Evolutionary conservation across 2,888 invertebrate species (phyloP).

Genomic region (Lithophane leautieri): DNA sequence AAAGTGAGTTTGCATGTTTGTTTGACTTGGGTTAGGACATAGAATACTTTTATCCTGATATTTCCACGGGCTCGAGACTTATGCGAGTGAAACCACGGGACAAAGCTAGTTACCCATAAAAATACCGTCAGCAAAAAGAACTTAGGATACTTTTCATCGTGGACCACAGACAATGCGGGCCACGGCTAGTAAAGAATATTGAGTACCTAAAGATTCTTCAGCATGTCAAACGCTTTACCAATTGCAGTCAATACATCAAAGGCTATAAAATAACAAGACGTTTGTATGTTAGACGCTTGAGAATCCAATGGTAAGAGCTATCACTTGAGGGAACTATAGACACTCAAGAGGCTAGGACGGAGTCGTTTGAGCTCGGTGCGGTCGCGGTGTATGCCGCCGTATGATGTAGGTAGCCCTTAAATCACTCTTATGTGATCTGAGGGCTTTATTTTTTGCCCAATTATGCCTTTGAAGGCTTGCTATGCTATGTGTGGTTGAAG

Average conservation of each 20-base stretch:
- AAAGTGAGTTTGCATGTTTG: no score
- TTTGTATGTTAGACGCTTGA: conserved; percentile 51
- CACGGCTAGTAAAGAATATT: neutral
- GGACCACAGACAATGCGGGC: no score
- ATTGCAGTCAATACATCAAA: conserved; percentile 17
- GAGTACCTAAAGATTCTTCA: neutral
- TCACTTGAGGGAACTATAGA: conserved; percentile 55
- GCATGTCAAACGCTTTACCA: neutral
- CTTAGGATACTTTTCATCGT: no score
- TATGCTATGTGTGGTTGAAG: conserved; percentile 1
- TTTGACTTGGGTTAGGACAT: no score
- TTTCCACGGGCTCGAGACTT: no score
- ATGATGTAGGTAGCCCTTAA: conserved; percentile 47
- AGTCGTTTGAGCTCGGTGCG: conserved; percentile 53
- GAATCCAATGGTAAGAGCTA: conserved; percentile 44
- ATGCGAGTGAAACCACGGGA: no score
- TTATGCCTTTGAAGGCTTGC: conserved; percentile 27
- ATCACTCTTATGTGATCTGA: conserved; percentile 32
- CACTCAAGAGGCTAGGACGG: conserved; percentile 50
- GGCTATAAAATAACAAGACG: conserved; percentile 23
- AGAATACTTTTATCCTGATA: no score
- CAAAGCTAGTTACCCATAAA: no score
- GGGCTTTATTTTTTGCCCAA: conserved; percentile 34
- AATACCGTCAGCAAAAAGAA: no score
- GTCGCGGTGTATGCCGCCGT: conserved; percentile 33